A percentile compares a stretch with the other conserved stretches of the same genome.
These are phyloP conservation scores for Acanthurus lineatus DNA, from an alignment of 2,797 vertebrate species.

Conservation along the genomic window DNA sequence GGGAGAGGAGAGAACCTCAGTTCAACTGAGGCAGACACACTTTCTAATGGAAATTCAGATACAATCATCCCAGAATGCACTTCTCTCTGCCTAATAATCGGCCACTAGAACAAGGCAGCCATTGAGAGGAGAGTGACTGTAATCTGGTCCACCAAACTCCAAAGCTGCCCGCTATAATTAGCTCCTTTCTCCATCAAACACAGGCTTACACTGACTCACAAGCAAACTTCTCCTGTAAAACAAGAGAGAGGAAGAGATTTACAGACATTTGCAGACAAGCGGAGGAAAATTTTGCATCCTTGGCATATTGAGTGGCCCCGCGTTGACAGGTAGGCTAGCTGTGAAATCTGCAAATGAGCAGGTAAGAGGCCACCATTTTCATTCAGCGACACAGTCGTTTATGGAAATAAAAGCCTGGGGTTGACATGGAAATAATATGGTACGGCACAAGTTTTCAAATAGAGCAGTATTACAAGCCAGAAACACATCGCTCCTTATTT, in stretches of 20 bases:
- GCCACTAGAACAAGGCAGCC: slow-evolving; percentile 85
- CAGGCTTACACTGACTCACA: slow-evolving; percentile 72
- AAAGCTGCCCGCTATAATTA: slow-evolving; percentile 86
- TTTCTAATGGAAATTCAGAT: slow-evolving; percentile 88
- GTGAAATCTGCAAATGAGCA: slow-evolving; percentile 57
- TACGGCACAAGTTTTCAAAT: slow-evolving; percentile 32
- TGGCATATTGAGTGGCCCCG: slow-evolving; percentile 37
- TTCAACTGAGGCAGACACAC: slow-evolving; percentile 81
- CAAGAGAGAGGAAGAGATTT: slow-evolving; percentile 50
- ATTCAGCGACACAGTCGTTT: slow-evolving; percentile 35
- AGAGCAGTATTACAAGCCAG: slow-evolving; percentile 27
- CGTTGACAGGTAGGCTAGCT: slow-evolving; percentile 54
- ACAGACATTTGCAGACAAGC: slow-evolving; percentile 47
- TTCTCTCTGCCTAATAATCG: slow-evolving; percentile 85
- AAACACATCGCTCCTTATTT: slow-evolving; percentile 43
- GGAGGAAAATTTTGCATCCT: slow-evolving; percentile 41
- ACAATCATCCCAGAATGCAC: slow-evolving; percentile 87
- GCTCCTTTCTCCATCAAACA: slow-evolving; percentile 85
- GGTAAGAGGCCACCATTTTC: slow-evolving; percentile 44
- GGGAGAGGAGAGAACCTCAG: slow-evolving; percentile 77
- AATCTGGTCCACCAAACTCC: slow-evolving; percentile 85
- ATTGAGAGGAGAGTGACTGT: slow-evolving; percentile 85
- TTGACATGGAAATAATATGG: slow-evolving; percentile 46
- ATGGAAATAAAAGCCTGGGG: slow-evolving; percentile 36
- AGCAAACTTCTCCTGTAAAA: slow-evolving; percentile 72